A percentile compares a stretch with the other conserved stretches of the same genome.
phyloP scores from a whole-genome alignment of 1,140 invertebrate species.

The Laupala kohalensis region DNA sequence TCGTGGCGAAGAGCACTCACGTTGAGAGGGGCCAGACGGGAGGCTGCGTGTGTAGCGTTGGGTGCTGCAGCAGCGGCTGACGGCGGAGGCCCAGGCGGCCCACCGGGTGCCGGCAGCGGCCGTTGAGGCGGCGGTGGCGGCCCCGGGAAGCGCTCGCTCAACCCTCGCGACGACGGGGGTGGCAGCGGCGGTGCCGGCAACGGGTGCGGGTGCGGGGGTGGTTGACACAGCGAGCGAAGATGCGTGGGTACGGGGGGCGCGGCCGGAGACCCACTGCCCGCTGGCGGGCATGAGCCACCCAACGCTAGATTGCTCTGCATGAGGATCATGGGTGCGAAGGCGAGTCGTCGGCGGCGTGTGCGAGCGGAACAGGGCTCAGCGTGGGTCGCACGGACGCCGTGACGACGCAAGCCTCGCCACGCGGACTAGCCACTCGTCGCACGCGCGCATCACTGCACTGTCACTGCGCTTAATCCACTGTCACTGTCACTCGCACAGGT shows the following conservation, averaged over 20 bases:
- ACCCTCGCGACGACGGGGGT: neutral
- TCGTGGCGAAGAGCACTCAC: neutral
- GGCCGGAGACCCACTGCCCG: neutral
- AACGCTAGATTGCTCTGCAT: slow-evolving; percentile 9
- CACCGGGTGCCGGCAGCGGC: neutral
- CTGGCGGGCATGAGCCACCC: slow-evolving; percentile 4
- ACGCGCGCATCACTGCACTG: no score
- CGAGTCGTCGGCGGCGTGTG: neutral
- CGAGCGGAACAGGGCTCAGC: no score
- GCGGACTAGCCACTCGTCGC: no score
- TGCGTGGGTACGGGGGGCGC: neutral
- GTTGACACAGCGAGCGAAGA: neutral
- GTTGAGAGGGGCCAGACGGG: slow-evolving; percentile 8
- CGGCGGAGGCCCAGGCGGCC: neutral
- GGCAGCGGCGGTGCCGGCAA: neutral
- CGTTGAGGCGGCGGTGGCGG: neutral
- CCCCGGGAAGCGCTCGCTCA: neutral
- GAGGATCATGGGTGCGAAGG: slow-evolving; percentile 6
- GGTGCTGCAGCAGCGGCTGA: neutral
- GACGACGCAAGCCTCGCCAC: no score
- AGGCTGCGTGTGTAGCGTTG: neutral
- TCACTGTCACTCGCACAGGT: no score
- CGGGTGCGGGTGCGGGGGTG: neutral
- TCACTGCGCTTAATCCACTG: no score
- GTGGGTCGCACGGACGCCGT: no score